These are phyloP conservation scores for Parapsyche elsis DNA, from an alignment of 1,140 invertebrate species.

Conservation along the genomic window DNA sequence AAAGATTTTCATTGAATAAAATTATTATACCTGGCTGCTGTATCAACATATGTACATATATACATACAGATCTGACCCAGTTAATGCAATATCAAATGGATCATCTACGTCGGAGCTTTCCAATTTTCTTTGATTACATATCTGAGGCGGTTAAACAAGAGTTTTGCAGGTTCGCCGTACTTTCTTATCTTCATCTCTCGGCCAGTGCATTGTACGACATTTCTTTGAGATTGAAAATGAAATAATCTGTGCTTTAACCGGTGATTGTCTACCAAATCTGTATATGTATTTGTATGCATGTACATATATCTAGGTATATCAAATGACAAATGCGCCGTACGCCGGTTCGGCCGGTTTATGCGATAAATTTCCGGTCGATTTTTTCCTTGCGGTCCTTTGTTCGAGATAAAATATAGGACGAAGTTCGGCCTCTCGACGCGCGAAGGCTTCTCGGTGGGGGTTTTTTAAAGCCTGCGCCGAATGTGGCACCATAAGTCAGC, in stretches of 20 bases:
- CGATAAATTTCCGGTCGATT: constrained; percentile 6
- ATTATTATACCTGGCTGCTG: background rate
- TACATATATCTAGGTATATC: background rate
- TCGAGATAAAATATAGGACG: background rate
- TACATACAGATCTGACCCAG: constrained; percentile 9
- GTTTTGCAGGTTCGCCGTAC: background rate
- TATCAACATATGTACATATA: background rate
- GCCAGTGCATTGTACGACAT: background rate
- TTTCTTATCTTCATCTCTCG: background rate
- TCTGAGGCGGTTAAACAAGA: background rate
- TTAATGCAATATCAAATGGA: constrained; percentile 20
- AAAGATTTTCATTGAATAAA: constrained; percentile 1
- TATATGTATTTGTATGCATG: no score
- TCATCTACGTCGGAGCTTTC: constrained; percentile 12
- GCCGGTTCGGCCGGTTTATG: background rate
- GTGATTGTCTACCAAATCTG: no score
- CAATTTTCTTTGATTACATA: constrained; percentile 23
- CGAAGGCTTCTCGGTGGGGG: background rate
- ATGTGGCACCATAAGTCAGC: constrained; percentile 38
- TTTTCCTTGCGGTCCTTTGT: constrained; percentile 17
- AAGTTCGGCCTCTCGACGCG: constrained; percentile 3
- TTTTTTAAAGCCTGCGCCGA: constrained; percentile 29
- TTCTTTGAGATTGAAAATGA: background rate
- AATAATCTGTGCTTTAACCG: no score
- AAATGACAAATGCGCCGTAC: constrained; percentile 1